phyloP scores from a whole-genome alignment of 2,113 vertebrate species.

The Sakesphorus luctuosus region DNA sequence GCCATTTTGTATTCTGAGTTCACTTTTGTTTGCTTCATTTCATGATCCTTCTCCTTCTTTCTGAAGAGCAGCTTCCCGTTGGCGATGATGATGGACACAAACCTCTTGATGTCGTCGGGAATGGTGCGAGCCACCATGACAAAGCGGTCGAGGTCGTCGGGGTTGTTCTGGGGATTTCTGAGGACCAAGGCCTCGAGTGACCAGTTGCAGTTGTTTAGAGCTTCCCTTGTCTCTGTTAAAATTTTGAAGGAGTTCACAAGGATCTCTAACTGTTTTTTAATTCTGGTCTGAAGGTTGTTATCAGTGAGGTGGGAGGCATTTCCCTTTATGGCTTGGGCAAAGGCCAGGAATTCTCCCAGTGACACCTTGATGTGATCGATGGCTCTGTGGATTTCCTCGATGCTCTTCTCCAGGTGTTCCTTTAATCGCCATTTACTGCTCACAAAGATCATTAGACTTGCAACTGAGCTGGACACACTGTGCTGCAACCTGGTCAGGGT shows the following conservation, averaged over 20 bases:
- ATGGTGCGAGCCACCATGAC: slow-evolving; percentile 89
- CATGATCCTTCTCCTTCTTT: slow-evolving; percentile 62
- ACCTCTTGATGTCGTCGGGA: slow-evolving; percentile 90
- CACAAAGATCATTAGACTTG: slow-evolving; percentile 89
- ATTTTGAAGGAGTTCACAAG: slow-evolving; percentile 84
- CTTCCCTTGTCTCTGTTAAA: slow-evolving; percentile 80
- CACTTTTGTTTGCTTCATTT: background rate
- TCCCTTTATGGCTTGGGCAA: slow-evolving; percentile 78
- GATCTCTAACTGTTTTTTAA: slow-evolving; percentile 85
- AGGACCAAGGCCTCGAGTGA: slow-evolving; percentile 79
- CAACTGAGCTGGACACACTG: slow-evolving; percentile 77
- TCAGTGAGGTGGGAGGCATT: slow-evolving; percentile 77
- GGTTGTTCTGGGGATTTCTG: slow-evolving; percentile 72
- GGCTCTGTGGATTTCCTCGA: slow-evolving; percentile 81
- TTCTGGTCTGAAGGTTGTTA: slow-evolving; percentile 82
- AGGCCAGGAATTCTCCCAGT: slow-evolving; percentile 82
- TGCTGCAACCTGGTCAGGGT: slow-evolving; percentile 81
- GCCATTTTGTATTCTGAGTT: slow-evolving; percentile 19
- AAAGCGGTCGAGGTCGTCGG: slow-evolving; percentile 90
- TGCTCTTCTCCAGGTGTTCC: slow-evolving; percentile 82
- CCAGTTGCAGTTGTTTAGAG: slow-evolving; percentile 82
- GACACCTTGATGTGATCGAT: slow-evolving; percentile 76
- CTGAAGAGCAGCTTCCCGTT: slow-evolving; percentile 92
- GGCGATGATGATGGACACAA: slow-evolving; percentile 91
- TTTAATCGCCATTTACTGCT: slow-evolving; percentile 88